Base-by-base conservation (phyloP, 2,888 invertebrate genomes). In the Cephonodes hylas region DNA sequence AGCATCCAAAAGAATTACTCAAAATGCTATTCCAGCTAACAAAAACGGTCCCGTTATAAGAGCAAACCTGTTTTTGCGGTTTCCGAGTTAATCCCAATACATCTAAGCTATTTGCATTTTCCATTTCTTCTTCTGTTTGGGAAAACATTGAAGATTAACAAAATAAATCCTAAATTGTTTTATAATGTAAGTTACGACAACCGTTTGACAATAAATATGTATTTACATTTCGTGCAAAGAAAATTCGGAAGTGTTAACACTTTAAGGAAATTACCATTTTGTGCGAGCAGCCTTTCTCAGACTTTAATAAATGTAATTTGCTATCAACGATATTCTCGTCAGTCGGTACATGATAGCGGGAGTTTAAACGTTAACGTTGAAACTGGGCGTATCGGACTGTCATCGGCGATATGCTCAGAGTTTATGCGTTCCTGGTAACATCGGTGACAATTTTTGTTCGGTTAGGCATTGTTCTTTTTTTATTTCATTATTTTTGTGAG, bases 391-490 rank as follows among this genome's bases (percentile, higher is more conserved):
- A n/a, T 0, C 59, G 56, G 65, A 61, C 62, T 69, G 67, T 64
- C 71, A 72, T 75, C 71, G 70, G 53, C 48, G 13, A 61, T 46
- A 57, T 62, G 64, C 69, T 71, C 59, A 0, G n/a, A 15, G 27
- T 53, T 66, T 74, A 81, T 88, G 81, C 58, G 65, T 46, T 65
- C 86, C 85, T 88, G 67, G 86, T 88, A 83, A 59, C 31, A 58
- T 64, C 71, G 83, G 85, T 83, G 86, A 85, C 85, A 87, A 74
- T 79, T 79, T 83, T 79, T 71, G 71, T 72, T 71, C 70, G 72
- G 73, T 67, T 62, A 18, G 15, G 25, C 59, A 22, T 59, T 60
- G 63, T 64, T 65, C 53, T 62, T 61, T 61, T 44, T 66, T 57
- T 58, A 8, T 44, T 61, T 31, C 0, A 3, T 45, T 45, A 7